Base-by-base conservation (phyloP, 2,797 vertebrate species). In the Anas bernieri region DNA sequence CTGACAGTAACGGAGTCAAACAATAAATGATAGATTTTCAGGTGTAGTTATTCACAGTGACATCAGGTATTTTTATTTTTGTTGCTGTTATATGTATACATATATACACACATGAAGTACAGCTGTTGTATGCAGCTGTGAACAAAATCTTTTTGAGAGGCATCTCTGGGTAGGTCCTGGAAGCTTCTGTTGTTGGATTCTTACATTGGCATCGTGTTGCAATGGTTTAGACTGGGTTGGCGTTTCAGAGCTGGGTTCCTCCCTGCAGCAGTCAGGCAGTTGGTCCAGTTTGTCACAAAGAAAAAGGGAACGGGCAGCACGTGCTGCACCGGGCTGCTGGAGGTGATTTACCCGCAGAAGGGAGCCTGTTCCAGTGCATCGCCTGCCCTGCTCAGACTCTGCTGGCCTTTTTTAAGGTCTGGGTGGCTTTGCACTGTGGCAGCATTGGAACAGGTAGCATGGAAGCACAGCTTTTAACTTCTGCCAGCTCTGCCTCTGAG, bases 141-240 rank as follows among this genome's bases (percentile, higher is more conserved):
- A 84, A 50, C 50, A 91, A 77, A 70, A 81, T 17, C 50, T 82
- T 67, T 88, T 91, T 76, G 63, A 83, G 84, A 85, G 67, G 28
- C 26, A n/a, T 62, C 28, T 75, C 35, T 33, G 31, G 74, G 86
- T 11, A 68, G 15, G 3, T 17, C 9, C 13, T 7, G 6, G 25
- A 78, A 92, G 23, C 67, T 86, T 88, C 83, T 79, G 22, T 33
- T 64, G 11, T 46, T 84, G 52, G 21, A 23, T n/a, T 43, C 35
- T n/a, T 33, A 17, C 35, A 21, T 26, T 17, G 61, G 37, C 43
- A 26, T 78, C 18, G 16, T 66, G 46, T 55, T 48, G 22, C 28
- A 48, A 18, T 0, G 2, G 12, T 72, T 83, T 75, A 62, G 67
- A 21, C 33, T 30, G 39, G n/a, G 25, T 23, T 46, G 48, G 12